Base-by-base conservation (phyloP, 2,113 vertebrate genomes). In the Bolborhynchus lineola region DNA sequence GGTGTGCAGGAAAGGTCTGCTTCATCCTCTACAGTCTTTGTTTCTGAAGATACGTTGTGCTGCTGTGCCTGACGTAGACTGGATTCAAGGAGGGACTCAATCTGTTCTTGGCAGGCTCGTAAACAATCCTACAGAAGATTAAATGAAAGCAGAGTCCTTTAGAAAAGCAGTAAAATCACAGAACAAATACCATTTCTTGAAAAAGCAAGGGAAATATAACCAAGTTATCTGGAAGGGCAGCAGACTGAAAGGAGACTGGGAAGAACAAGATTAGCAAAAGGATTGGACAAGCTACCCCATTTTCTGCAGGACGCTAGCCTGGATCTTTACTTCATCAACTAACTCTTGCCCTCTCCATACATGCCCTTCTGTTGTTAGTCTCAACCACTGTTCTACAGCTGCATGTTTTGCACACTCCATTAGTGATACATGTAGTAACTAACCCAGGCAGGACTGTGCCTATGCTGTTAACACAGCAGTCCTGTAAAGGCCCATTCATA, bases 81-180 rank as follows among this genome's bases (percentile, higher is more conserved):
- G 67, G 98, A 99, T 98, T 99, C 99, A 62, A 99, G 98, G 94
- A 99, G 98, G 77, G 98, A 98, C 92, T 99, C 99, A 1, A 99
- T 99, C 98, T 99, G 99, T 97, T 99, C 99, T 97, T 99, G 99
- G 97, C 99, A 99, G 11, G 99, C 99, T 57, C 99, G 98, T 97
- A 99, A 98, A 98, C 99, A 99, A 97, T 99, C 99, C 99, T 99
- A 89, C 59, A 90, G 83, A 35, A 88, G 74, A 85, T 89, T 28
- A 92, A 82, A 83, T 3, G 55, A 67, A 63, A 87, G 86, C 81
- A 72, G 59, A 55, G 68, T 82, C 76, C 86, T 95, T 96, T 94
- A 96, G 95, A 90, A 85, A 92, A 69, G 16, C 1, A 55, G 67
- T 2, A 65, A 84, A 52, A 74, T 37, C 70, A 80, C n/a, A 49